These are phyloP conservation scores for Standfussiana lucernea DNA, from an alignment of 2,888 invertebrate species.

Conservation along the genomic window DNA sequence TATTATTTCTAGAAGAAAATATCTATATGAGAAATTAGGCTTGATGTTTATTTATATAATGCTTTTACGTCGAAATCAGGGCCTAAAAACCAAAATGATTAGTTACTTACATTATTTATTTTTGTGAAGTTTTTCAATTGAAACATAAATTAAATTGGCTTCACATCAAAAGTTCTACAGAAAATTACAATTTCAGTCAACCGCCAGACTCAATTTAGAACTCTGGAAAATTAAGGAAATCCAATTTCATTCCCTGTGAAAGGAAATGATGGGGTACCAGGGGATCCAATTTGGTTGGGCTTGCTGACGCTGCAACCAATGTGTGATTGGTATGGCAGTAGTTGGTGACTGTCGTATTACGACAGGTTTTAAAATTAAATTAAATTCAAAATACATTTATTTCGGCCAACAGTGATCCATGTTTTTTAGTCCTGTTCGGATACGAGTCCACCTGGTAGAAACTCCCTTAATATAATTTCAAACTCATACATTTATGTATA, in stretches of 20 bases:
- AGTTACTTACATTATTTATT: constrained; percentile 2
- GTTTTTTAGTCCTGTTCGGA: neutral
- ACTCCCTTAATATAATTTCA: neutral
- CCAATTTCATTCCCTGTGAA: constrained; percentile 22
- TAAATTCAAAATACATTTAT: too few relatives aligned
- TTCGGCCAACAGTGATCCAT: too few relatives aligned
- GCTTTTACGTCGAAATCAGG: neutral
- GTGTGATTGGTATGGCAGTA: constrained; percentile 6
- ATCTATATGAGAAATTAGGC: neutral
- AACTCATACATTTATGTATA: neutral
- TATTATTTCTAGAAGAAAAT: constrained; percentile 22
- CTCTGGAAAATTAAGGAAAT: constrained; percentile 16
- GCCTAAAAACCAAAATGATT: neutral
- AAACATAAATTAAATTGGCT: neutral
- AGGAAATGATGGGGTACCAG: neutral
- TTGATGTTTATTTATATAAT: neutral
- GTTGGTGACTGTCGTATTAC: constrained; percentile 6
- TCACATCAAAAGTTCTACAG: neutral
- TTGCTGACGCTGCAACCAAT: constrained; percentile 15
- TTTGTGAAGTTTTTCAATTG: constrained; percentile 8
- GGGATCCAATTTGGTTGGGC: constrained; percentile 30
- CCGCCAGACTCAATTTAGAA: neutral
- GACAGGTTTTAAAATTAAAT: neutral
- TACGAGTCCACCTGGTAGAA: neutral
- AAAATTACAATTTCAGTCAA: constrained; percentile 10